Conservation (phyloP, 2,797 vertebrate genomes). For the Muscicapa striata region DNA sequence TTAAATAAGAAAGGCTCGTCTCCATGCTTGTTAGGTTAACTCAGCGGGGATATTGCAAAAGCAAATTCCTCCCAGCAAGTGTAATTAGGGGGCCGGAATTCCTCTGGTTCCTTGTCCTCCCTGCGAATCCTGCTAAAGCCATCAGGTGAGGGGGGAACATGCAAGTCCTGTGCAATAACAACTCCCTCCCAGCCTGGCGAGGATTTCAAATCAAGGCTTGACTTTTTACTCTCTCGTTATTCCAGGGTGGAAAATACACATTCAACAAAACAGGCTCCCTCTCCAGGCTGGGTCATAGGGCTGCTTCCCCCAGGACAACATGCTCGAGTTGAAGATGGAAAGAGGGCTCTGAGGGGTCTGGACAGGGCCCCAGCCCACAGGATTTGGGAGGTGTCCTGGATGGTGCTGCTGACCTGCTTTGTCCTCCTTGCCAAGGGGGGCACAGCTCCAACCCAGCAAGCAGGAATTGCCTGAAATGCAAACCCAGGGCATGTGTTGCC, state of each 20-base stretch:
- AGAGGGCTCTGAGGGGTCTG: not conserved
- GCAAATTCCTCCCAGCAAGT: slow-evolving; percentile 61
- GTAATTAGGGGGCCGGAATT: slow-evolving; percentile 72
- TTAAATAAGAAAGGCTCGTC: slow-evolving; percentile 22
- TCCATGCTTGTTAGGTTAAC: slow-evolving; percentile 41
- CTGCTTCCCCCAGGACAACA: not conserved
- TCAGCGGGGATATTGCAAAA: slow-evolving; percentile 44
- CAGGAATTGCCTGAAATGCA: accelerated
- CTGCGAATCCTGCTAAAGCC: slow-evolving; percentile 49
- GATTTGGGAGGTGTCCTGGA: not conserved
- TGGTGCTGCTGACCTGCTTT: not conserved
- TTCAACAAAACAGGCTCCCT: not conserved
- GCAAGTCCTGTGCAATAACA: slow-evolving; percentile 15
- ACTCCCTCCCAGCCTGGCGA: not conserved
- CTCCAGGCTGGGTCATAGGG: not conserved
- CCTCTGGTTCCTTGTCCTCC: slow-evolving; percentile 69
- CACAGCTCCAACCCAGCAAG: not conserved
- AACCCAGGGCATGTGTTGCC: not conserved
- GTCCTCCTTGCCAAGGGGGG: not conserved
- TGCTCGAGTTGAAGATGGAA: accelerated
- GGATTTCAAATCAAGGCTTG: slow-evolving; percentile 37
- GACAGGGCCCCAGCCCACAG: not conserved
- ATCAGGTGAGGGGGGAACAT: slow-evolving; percentile 54
- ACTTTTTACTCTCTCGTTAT: slow-evolving; percentile 16
- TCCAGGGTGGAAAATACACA: not conserved